phyloP scores from a whole-genome alignment of 2,888 invertebrate species.

The Pheosia gnoma region DNA sequence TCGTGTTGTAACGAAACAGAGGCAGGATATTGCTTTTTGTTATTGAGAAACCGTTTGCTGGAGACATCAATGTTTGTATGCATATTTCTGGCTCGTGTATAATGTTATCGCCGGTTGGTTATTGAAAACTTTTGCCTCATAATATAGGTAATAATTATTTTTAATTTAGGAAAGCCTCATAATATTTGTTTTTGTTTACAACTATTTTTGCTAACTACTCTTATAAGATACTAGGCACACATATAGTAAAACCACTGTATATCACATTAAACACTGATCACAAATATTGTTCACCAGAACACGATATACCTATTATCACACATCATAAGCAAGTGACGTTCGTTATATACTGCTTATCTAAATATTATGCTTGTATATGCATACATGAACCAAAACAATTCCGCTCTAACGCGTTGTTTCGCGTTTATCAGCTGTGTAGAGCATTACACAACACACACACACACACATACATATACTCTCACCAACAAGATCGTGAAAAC shows the following conservation, averaged over 20 bases:
- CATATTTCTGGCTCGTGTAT: too few species aligned
- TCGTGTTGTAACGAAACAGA: neutral
- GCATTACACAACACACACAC: conserved; percentile 38
- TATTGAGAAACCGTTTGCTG: neutral
- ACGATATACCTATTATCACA: conserved; percentile 25
- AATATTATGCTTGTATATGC: conserved; percentile 37
- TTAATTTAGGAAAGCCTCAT: too few species aligned
- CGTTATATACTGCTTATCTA: conserved; percentile 33
- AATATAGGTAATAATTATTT: too few species aligned
- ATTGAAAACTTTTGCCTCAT: too few species aligned
- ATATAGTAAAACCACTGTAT: neutral
- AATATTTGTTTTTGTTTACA: too few species aligned
- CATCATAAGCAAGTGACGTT: conserved; percentile 25
- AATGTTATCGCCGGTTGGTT: too few species aligned
- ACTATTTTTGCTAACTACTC: too few species aligned
- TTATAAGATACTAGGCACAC: too few species aligned
- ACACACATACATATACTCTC: conserved; percentile 12
- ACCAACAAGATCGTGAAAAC: conserved; percentile 19
- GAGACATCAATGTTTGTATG: too few species aligned
- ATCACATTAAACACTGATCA: conserved; percentile 9
- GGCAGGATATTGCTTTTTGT: conserved; percentile 1
- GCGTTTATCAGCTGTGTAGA: conserved; percentile 50
- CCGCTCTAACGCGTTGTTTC: conserved; percentile 51
- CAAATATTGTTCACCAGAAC: conserved; percentile 13
- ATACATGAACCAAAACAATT: conserved; percentile 51